phyloP scores from a whole-genome alignment of 1,140 invertebrate genomes.

The Penaeus japonicus region DNA sequence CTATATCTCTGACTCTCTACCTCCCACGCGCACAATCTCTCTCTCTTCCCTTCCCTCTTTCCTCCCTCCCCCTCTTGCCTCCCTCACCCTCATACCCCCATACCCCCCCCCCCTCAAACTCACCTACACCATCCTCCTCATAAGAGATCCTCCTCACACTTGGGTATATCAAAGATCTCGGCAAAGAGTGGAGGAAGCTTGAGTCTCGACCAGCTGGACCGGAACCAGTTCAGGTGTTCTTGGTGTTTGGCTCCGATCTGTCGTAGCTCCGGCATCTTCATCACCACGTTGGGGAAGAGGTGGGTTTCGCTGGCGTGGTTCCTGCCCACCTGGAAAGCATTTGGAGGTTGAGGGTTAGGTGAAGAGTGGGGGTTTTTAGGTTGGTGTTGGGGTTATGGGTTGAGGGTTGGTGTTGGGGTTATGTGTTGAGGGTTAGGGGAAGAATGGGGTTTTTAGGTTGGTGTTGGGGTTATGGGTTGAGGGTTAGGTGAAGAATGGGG shows the following conservation, averaged over 20 bases:
- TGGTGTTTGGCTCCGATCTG: conserved; percentile 84
- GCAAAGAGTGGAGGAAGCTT: conserved; percentile 89
- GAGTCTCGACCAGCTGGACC: conserved; percentile 79
- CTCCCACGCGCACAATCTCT: background rate
- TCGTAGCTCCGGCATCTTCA: conserved; percentile 80
- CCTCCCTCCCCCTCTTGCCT: background rate
- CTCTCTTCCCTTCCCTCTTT: background rate
- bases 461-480: background rate
- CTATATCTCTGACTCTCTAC: background rate
- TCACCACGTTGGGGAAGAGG: conserved; percentile 74
- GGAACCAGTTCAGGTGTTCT: conserved; percentile 88
- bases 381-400: background rate
- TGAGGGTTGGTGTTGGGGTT: background rate
- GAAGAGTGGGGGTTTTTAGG: background rate
- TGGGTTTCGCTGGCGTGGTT: conserved; percentile 70
- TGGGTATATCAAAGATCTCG: conserved; percentile 97
- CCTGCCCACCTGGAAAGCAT: conserved; percentile 63
- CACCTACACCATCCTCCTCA: conserved; percentile 29
- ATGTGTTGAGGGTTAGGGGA: background rate
- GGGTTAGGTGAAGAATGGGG: background rate
- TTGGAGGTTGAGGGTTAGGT: background rate
- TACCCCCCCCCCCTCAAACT: background rate
- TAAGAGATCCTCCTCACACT: conserved; percentile 76
- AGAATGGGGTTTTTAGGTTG: too few relatives aligned
- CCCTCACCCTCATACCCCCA: background rate